A percentile compares a stretch with the other conserved stretches of the same genome.
Evolutionary conservation across 2,888 invertebrate genomes (phyloP).

Genomic region (Bombylius major): DNA sequence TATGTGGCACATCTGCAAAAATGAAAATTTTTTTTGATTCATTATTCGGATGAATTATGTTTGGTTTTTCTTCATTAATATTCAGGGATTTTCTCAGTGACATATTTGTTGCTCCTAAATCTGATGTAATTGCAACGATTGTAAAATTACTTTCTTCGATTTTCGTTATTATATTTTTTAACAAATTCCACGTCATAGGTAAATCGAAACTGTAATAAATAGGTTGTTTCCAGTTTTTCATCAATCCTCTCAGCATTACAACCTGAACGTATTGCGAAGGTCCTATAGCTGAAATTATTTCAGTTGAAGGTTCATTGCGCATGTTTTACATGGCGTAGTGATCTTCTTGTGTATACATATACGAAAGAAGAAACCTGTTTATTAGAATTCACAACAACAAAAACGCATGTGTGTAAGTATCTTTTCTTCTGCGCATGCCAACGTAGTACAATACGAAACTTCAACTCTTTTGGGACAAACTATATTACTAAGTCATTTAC

Average conservation of each 20-base stretch:
- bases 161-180: too few relatives aligned
- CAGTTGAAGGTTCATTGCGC: too few relatives aligned
- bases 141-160: too few relatives aligned
- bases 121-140: not conserved
- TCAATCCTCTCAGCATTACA: constrained; percentile 8
- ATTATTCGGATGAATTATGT: not conserved
- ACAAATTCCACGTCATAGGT: constrained; percentile 2
- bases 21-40: constrained; percentile 5
- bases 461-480: constrained; percentile 2
- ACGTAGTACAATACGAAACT: too few relatives aligned
- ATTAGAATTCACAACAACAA: too few relatives aligned
- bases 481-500: not conserved
- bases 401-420: too few relatives aligned
- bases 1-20: constrained; percentile 4
- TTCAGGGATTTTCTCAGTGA: not conserved
- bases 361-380: too few relatives aligned
- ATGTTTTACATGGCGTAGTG: too few relatives aligned
- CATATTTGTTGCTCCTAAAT: not conserved
- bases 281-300: too few relatives aligned
- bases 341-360: too few relatives aligned
- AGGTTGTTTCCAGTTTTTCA: constrained; percentile 12
- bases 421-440: too few relatives aligned
- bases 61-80: not conserved
- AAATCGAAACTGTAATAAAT: constrained; percentile 12
- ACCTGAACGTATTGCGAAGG: constrained; percentile 12